These are phyloP conservation scores for Trididemnum miniatum DNA, from an alignment of 23 tunicate genomes.

Conservation along the genomic window DNA sequence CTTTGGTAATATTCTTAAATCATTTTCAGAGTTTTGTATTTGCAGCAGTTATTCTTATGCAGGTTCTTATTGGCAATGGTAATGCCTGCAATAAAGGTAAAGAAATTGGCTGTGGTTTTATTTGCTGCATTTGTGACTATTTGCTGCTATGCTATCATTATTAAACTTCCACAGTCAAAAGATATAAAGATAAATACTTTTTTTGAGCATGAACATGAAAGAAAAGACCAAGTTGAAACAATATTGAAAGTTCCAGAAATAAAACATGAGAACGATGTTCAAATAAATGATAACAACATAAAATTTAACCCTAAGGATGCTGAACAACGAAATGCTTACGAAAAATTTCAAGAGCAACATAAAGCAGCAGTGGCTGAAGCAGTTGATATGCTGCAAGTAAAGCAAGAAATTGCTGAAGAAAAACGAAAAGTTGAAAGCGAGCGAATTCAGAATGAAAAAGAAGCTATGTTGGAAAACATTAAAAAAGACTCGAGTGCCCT, in stretches of 20 bases:
- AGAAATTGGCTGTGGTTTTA: conserved; percentile 29
- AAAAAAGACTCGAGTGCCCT: conserved; percentile 9
- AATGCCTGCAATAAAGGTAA: conserved; percentile 36
- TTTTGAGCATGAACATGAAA: conserved; percentile 80
- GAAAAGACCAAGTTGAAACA: not conserved
- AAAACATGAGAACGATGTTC: not conserved
- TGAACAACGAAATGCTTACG: conserved; percentile 42
- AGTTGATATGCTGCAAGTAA: conserved; percentile 40
- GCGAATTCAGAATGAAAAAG: conserved; percentile 27
- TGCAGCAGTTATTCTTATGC: not conserved
- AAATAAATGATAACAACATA: not conserved
- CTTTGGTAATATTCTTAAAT: no score
- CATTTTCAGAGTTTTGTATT: not conserved
- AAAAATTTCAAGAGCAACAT: conserved; percentile 42
- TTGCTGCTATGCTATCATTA: conserved; percentile 52
- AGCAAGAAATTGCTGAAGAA: conserved; percentile 57
- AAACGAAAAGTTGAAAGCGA: conserved; percentile 38
- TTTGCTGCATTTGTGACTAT: conserved; percentile 28
- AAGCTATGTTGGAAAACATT: conserved; percentile 16
- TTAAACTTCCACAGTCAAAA: conserved; percentile 52
- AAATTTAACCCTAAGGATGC: conserved; percentile 72
- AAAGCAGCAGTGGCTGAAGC: conserved; percentile 63
- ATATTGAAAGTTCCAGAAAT: not conserved
- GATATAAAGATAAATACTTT: conserved; percentile 42
- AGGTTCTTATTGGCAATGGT: no score